Percentiles rank a stretch among this genome's conserved stretches.
These are phyloP conservation scores for Beris chalybata DNA, from an alignment of 2,888 invertebrate species.

Conservation along the genomic window DNA sequence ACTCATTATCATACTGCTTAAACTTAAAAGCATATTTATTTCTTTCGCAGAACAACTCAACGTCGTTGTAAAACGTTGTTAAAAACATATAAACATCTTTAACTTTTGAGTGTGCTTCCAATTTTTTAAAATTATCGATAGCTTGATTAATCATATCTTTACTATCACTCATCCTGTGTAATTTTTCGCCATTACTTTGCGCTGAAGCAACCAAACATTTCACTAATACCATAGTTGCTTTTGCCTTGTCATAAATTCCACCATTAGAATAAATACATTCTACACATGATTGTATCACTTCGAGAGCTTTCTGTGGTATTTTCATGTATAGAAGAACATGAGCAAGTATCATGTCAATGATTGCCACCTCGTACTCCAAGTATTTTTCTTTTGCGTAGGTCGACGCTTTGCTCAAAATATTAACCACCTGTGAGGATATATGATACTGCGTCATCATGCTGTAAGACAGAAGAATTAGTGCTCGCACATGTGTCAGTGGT, in stretches of 20 bases:
- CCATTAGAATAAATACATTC: conserved; percentile 78
- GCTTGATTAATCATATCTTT: conserved; percentile 65
- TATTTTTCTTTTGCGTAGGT: conserved; percentile 73
- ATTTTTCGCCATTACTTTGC: conserved; percentile 57
- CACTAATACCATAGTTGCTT: conserved; percentile 73
- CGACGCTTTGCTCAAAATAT: conserved; percentile 70
- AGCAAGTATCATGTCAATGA: conserved; percentile 78
- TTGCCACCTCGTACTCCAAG: conserved; percentile 73
- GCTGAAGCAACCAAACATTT: conserved; percentile 76
- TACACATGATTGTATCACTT: conserved; percentile 69
- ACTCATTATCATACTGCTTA: conserved; percentile 73
- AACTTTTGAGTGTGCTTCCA: conserved; percentile 75
- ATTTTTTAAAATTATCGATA: conserved; percentile 69
- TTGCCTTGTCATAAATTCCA: conserved; percentile 76
- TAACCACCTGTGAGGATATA: conserved; percentile 62
- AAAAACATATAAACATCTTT: conserved; percentile 61
- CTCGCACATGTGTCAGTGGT: conserved; percentile 60
- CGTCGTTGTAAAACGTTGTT: conserved; percentile 74
- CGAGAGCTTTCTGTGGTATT: conserved; percentile 74
- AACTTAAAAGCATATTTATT: conserved; percentile 84
- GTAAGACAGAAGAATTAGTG: conserved; percentile 70
- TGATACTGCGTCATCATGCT: conserved; percentile 59
- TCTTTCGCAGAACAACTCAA: conserved; percentile 70
- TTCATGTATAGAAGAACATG: conserved; percentile 75
- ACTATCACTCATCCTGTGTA: conserved; percentile 54